Percentiles rank a stretch among this genome's conserved stretches.
Evolutionary conservation across 1,140 invertebrate genomes (phyloP).

Genomic region (Heliconius eleuchia): DNA sequence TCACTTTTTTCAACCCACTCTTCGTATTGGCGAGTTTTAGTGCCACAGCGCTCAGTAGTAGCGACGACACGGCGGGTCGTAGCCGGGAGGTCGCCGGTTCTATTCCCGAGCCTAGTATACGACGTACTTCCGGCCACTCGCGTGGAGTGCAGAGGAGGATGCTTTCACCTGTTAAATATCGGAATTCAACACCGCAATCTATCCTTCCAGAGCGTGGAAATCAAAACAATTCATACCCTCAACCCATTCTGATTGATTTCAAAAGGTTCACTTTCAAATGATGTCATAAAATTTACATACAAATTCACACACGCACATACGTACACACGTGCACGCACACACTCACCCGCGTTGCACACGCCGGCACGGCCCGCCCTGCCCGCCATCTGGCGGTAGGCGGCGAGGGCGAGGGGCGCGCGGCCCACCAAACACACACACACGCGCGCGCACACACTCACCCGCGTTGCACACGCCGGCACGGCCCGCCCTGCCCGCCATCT

Average conservation of each 20-base stretch:
- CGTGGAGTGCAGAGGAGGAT: conserved; percentile 46
- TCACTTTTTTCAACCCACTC: conserved; percentile 28
- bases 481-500: conserved; percentile 96
- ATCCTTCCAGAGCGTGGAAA: no score
- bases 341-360: conserved; percentile 79
- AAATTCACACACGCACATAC: no score
- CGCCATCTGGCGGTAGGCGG: no score
- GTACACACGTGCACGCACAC: conserved; percentile 24
- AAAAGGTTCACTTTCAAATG: no score
- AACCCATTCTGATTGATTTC: no score
- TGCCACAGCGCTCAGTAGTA: conserved; percentile 53
- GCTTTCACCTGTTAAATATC: conserved; percentile 31
- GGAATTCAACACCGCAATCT: no score
- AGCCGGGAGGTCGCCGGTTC: conserved; percentile 30
- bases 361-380: background rate
- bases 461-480: conserved; percentile 71
- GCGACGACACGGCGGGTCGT: background rate
- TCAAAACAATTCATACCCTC: no score
- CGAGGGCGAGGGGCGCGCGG: background rate
- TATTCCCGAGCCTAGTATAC: conserved; percentile 21
- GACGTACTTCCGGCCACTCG: conserved; percentile 19
- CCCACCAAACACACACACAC: conserved; percentile 18
- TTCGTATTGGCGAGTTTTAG: conserved; percentile 40
- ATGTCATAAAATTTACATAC: no score
- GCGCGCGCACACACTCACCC: conserved; percentile 52